Evolutionary conservation across 2,797 vertebrate genomes (phyloP).

Genomic region (Percopsis omiscomaycus): DNA sequence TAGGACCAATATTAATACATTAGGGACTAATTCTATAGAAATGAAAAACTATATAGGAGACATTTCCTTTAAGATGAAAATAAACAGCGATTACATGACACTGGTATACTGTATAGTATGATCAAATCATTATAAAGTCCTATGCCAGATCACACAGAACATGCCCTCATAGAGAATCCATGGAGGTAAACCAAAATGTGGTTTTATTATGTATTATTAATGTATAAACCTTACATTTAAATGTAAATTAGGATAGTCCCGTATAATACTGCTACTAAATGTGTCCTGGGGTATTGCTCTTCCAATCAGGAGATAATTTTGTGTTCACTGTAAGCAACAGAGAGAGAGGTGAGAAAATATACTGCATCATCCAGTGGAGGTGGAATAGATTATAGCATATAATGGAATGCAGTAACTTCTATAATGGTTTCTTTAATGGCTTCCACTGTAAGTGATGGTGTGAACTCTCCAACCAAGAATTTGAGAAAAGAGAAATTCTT

Average conservation of each 20-base stretch:
- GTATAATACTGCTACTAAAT: slow-evolving; percentile 23
- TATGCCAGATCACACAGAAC: no score
- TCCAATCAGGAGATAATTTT: slow-evolving; percentile 3
- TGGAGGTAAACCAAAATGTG: slow-evolving; percentile 29
- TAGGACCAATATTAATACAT: no score
- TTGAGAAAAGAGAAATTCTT: slow-evolving; percentile 23
- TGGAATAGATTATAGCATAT: neutral
- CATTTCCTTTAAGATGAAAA: no score
- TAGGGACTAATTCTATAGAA: no score
- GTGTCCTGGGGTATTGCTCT: slow-evolving; percentile 14
- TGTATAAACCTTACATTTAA: neutral
- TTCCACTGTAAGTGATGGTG: neutral
- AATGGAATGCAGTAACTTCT: neutral
- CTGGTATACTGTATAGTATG: no score
- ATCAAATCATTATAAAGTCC: no score
- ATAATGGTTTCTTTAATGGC: neutral
- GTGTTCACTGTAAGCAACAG: neutral
- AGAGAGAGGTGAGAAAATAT: neutral
- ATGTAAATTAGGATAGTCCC: slow-evolving; percentile 10
- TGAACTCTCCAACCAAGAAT: slow-evolving; percentile 13
- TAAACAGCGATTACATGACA: no score
- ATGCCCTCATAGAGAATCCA: neutral
- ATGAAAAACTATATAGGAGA: no score
- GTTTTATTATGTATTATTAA: slow-evolving; percentile 13
- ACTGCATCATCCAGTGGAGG: no score